phyloP scores from a whole-genome alignment of 2,113 vertebrate genomes.

The Parus major region DNA sequence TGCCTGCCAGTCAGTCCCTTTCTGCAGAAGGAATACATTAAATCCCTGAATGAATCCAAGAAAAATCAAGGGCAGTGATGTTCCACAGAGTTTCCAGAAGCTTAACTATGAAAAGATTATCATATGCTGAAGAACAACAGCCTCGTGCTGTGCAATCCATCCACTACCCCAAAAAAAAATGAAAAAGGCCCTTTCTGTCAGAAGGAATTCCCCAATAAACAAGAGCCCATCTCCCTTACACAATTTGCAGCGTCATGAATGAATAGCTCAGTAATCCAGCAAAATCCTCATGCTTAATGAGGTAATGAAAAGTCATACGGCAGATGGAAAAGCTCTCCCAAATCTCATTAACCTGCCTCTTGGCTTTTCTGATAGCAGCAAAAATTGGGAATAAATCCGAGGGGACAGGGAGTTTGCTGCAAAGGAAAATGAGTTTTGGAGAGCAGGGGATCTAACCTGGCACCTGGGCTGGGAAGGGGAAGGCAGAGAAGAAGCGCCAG shows the following conservation, averaged over 20 bases:
- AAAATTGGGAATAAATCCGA: not conserved
- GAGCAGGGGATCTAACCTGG: not conserved
- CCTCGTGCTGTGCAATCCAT: not conserved
- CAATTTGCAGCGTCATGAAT: not conserved
- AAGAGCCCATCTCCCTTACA: not conserved
- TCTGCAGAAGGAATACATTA: not conserved
- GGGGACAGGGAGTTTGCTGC: not conserved
- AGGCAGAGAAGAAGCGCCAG: not conserved
- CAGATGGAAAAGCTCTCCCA: not conserved
- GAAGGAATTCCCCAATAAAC: not conserved
- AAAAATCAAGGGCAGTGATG: not conserved
- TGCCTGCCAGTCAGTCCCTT: not conserved
- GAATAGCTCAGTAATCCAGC: not conserved
- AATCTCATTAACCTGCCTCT: conserved; percentile 30
- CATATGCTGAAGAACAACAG: not conserved
- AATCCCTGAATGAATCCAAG: not conserved
- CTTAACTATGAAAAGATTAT: not conserved
- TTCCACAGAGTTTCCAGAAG: not conserved
- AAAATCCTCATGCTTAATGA: not conserved
- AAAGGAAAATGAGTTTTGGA: not conserved
- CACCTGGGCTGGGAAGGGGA: not conserved
- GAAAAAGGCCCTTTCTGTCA: not conserved
- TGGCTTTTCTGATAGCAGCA: not conserved
- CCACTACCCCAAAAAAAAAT: not conserved
- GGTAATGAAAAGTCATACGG: not conserved